phyloP scores from a whole-genome alignment of 1,140 invertebrate species.

The Apis dorsata region DNA sequence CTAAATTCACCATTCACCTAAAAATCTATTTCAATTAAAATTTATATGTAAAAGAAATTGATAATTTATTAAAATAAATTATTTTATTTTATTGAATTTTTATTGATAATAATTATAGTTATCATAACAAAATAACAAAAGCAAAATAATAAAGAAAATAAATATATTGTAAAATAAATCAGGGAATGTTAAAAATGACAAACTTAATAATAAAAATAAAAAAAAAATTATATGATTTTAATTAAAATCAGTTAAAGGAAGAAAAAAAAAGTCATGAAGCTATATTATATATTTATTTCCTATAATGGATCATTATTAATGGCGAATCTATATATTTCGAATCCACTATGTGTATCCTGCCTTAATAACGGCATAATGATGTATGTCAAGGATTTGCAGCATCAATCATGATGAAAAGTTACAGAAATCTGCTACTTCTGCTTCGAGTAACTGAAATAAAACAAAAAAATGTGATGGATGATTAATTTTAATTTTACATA shows the following conservation, averaged over 20 bases:
- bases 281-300: background rate
- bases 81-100: too few relatives aligned
- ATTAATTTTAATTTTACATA: background rate
- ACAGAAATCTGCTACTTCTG: background rate
- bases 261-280: background rate
- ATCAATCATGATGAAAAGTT: conserved; percentile 14
- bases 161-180: too few relatives aligned
- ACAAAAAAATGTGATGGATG: background rate
- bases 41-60: too few relatives aligned
- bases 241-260: background rate
- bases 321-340: conserved; percentile 8
- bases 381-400: conserved; percentile 53
- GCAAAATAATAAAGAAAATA: too few relatives aligned
- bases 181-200: background rate
- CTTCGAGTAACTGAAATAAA: background rate
- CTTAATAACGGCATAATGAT: conserved; percentile 58
- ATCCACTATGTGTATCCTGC: conserved; percentile 27
- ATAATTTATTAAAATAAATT: too few relatives aligned
- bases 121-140: too few relatives aligned
- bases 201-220: background rate
- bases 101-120: too few relatives aligned
- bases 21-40: too few relatives aligned
- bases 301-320: background rate
- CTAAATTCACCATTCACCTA: too few relatives aligned
- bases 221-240: background rate